Evolutionary conservation across 2,797 vertebrate genomes (phyloP), one percentile per base, ranked within the genome.

Genomic region (Peromyscus melanophrys): DNA sequence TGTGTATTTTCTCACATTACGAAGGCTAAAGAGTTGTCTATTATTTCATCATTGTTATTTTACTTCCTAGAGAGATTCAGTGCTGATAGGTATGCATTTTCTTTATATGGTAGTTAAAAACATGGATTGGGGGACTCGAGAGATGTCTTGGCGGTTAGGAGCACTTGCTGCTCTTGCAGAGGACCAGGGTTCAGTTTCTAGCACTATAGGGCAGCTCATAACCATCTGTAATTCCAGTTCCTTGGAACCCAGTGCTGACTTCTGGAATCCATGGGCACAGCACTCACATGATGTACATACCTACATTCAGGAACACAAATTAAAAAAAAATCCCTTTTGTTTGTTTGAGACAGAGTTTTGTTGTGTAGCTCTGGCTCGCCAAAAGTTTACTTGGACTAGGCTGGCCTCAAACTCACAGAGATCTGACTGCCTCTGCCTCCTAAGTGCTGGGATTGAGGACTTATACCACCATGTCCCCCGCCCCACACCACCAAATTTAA

Each of bases 21-120:
- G 57, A 83, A 89, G 37, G 1, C 31, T 37, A 46, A 34, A 16
- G 27, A 90, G 67, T 43, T 69, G 31, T 61, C 65, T 59, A 80
- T 76, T 16, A 71, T 75, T 92, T 92, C 96, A 43, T 37, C 61
- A 73, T 57, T 82, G 57, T 57, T 55, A 90, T 76, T 87, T 90
- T 40, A 84, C 92, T 96, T 92, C 13, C 86, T 59, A 87, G 63
- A 85, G 43, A 84, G 14, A 25, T 29, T n/a, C 86, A 29, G 57
- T 82, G 23, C 23, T 84, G 94, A 13, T 69, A 29, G 8, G 17
- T 61, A 34, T 16, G 78, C 73, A 29, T 63, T 87, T 61, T 90
- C 23, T 91, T 89, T 17, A 27, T 43, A 1, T 1, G 55, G 52
- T 23, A 83, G 43, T 63, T 95, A 95, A 93, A 21, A 55, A 37